Evolutionary conservation across 1,140 invertebrate species (phyloP), one percentile per base, ranked within the genome.

Genomic region (Diploscapter pachys): DNA sequence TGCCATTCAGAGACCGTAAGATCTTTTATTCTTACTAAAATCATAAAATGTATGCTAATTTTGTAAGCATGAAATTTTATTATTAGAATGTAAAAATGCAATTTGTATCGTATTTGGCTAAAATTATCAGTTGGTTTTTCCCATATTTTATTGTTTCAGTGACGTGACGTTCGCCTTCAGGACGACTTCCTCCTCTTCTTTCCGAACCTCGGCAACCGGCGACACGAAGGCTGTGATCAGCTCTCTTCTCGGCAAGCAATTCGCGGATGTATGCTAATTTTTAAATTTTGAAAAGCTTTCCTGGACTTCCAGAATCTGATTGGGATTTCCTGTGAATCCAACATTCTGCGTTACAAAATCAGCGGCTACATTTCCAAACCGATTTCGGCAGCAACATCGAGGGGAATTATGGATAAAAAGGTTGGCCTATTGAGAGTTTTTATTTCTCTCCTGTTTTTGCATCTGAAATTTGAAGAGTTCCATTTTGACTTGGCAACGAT

Each of bases 81-180:
- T 31, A 31, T 31, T 31, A 31, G 31, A 31, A 31, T 31, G 31
- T 31, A 31, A 31, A 31, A 31, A 31, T 31, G 31, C 31, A 31
- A 31, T 31, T 31, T 31, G 31, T 31, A 31, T 31, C 31, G 31
- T 31, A 31, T 31, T 31, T 31, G 31, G 31, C 31, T 31, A 31
- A 31, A 31, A 31, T 31, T 31, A 31, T 31, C 31, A 31, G 31
- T 31, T 31, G 31, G 1, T 71, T 31, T 67, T 49, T 64, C 78
- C 56, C 52, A 31, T 31, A 13, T 67, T n/a, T 59, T 54, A 5
- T 9, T 62, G 48, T 63, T 83, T 81, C 67, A 82, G 81, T 63
- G 54, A 80, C 9, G 77, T 83, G 5, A 65, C 80, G n/a, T 85
- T 83, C 65, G 75, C 80, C n/a, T 76, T 85, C 11, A 74, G 83